Conservation (phyloP, 2,888 invertebrate species). For the Stenchaetothrips biformis region DNA sequence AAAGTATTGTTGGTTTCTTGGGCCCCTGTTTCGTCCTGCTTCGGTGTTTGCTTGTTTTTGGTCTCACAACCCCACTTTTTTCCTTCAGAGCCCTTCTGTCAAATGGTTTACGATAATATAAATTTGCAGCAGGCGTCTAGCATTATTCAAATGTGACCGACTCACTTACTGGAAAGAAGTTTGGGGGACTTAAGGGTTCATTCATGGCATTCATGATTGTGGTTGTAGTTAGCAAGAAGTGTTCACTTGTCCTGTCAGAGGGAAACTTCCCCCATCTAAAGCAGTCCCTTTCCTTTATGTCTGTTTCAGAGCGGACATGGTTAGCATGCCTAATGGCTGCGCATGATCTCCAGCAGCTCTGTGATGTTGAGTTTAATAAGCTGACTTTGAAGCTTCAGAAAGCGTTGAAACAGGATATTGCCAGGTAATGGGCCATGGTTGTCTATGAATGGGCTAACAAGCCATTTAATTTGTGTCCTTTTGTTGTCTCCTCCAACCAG, state of each 20-base stretch:
- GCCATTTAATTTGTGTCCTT: neutral
- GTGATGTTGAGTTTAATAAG: constrained; percentile 38
- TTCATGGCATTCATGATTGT: neutral
- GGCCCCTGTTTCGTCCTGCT: neutral
- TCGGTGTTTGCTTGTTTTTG: constrained; percentile 3
- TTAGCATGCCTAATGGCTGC: constrained; percentile 42
- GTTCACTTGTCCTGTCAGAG: neutral
- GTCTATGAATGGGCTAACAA: too few relatives aligned
- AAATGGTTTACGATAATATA: neutral
- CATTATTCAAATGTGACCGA: neutral
- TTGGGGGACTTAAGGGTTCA: neutral
- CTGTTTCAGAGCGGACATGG: neutral
- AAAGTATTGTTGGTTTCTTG: neutral
- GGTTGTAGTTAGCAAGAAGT: neutral
- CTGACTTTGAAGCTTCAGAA: constrained; percentile 38
- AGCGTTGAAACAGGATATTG: constrained; percentile 39
- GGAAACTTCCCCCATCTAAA: neutral
- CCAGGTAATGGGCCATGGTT: constrained; percentile 37
- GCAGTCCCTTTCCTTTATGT: neutral
- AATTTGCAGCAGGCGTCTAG: neutral
- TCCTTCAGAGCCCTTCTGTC: neutral
- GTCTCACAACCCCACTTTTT: constrained; percentile 8
- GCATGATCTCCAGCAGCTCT: constrained; percentile 38
- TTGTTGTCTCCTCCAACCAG: neutral
- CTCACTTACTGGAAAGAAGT: neutral